These are phyloP conservation scores for Drosophila santomea DNA, from an alignment of 1,140 invertebrate species.

Conservation along the genomic window DNA sequence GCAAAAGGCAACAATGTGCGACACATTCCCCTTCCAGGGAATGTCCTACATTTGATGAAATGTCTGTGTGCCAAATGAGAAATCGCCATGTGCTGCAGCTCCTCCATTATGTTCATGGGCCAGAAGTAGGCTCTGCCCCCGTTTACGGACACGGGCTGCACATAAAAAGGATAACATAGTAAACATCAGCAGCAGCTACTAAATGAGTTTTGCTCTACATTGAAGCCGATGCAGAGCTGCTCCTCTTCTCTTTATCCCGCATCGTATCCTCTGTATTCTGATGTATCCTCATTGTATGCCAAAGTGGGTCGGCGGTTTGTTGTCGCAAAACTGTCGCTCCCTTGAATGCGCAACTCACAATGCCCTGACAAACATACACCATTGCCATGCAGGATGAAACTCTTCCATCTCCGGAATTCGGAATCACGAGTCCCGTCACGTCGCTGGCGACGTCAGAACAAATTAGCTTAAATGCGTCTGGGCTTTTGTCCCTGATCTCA, in stretches of 20 bases:
- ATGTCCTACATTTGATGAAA: constrained; percentile 45
- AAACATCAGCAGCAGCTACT: constrained; percentile 44
- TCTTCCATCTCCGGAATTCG: constrained; percentile 2
- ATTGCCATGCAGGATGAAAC: constrained; percentile 13
- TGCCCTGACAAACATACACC: constrained; percentile 19
- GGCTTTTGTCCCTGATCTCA: constrained; percentile 33
- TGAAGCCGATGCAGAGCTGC: constrained; percentile 37
- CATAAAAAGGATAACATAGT: constrained; percentile 51
- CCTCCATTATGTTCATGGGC: constrained; percentile 28
- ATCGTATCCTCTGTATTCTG: constrained; percentile 15
- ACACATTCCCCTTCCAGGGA: constrained; percentile 29
- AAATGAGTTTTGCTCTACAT: constrained; percentile 53
- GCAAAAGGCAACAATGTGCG: constrained; percentile 40
- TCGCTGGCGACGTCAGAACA: constrained; percentile 38
- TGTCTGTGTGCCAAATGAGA: constrained; percentile 44
- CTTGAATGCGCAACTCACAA: constrained; percentile 31
- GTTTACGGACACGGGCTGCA: constrained; percentile 40
- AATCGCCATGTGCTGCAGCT: constrained; percentile 43
- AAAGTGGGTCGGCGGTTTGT: constrained; percentile 47
- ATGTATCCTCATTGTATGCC: constrained; percentile 14
- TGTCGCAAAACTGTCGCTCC: constrained; percentile 42
- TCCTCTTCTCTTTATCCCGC: constrained; percentile 29
- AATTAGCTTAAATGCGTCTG: constrained; percentile 39
- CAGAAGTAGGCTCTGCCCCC: constrained; percentile 47
- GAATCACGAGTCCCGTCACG: constrained; percentile 19